Evolutionary conservation across 2,113 vertebrate genomes (phyloP), one percentile per base, ranked within the genome.

Genomic region (Ailuropoda melanoleuca): DNA sequence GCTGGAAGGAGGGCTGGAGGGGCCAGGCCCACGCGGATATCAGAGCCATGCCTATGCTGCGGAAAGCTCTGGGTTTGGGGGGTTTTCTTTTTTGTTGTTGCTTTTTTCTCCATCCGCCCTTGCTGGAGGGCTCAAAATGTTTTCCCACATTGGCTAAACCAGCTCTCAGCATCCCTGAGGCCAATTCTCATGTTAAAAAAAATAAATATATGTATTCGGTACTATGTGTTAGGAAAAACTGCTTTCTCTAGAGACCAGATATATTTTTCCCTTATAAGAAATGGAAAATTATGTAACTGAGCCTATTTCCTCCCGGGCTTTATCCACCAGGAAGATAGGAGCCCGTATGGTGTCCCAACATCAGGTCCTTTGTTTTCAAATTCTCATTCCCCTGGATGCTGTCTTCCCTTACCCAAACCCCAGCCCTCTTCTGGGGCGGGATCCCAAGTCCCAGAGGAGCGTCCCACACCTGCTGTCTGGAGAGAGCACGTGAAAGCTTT

Each of bases 121-220:
- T 91, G 55, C 39, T 95, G 50, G 39, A 95, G 75, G 23, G 39
- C 62, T 88, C 60, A 72, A 56, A 95, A 93, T 93, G 48, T 88
- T 93, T 88, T 83, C 48, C 55, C 53, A 53, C 10, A 68, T 37
- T 50, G 11, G 10, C 26, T 89, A 77, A 90, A 89, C 21, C 50
- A 77, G 17, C n/a, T 88, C 43, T 95, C 43, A 92, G 50, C 26
- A 96, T 68, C 83, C 90, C 78, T 56, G 78, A 94, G 34, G 83
- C 50, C 17, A 95, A 43, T 85, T 80, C 21, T 19, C 13, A 56
- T 50, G 24, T 46, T 82, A 75, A 84, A 89, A 55, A 31, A n/a
- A 68, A 37, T 68, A 18, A 37, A 74, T 46, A 46, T 75, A 75
- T 75, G 48, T 77, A 77, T 77, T 77, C 13, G 31, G 72, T 43